phyloP scores from a whole-genome alignment of 2,797 vertebrate genomes.

The Leucoraja ocellata region DNA sequence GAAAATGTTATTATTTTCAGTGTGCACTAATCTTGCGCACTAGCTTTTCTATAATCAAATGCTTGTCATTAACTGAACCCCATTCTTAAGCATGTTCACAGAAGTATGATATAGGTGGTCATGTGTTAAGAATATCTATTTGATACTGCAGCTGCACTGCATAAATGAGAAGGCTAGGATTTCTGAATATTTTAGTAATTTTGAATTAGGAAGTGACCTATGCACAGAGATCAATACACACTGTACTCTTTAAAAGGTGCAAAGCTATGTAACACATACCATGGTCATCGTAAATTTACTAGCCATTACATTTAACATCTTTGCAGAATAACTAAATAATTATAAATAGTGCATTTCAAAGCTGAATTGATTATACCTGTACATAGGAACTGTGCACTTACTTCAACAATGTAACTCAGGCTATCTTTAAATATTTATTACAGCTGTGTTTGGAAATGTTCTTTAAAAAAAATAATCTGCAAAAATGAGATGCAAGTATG shows the following conservation, averaged over 20 bases:
- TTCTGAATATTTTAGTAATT: background rate
- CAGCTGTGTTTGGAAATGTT: background rate
- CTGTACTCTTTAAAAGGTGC: background rate
- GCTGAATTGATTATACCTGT: background rate
- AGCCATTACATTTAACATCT: conserved; percentile 9
- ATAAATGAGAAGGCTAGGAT: background rate
- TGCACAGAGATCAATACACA: background rate
- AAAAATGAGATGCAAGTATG: conserved; percentile 16
- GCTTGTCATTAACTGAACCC: background rate
- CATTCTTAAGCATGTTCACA: background rate
- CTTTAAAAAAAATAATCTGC: background rate
- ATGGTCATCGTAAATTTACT: background rate
- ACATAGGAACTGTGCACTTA: background rate
- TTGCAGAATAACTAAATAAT: conserved; percentile 10
- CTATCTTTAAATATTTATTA: conserved; percentile 18
- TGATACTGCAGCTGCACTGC: background rate
- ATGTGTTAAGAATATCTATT: background rate
- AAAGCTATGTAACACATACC: background rate
- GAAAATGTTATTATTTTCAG: background rate
- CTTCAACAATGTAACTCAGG: conserved; percentile 5
- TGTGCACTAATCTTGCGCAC: background rate
- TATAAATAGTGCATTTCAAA: conserved; percentile 31
- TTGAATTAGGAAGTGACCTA: background rate
- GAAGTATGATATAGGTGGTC: background rate
- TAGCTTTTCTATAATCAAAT: background rate